Conservation (phyloP, 2,797 vertebrate genomes). For the Phaenicophaeus curvirostris region DNA sequence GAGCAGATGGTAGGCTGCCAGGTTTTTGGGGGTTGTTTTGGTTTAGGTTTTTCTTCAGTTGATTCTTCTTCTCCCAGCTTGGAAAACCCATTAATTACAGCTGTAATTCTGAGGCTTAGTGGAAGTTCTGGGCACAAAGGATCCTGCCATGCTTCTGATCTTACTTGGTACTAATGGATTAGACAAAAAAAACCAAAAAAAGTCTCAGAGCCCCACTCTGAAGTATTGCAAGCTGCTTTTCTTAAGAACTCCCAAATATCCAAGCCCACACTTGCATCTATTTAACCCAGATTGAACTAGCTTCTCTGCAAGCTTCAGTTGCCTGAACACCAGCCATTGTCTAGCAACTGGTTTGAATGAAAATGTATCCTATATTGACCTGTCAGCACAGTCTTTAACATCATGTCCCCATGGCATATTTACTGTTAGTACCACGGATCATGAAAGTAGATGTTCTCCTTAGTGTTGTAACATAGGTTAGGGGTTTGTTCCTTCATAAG, state of each 20-base stretch:
- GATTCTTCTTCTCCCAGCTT: background rate
- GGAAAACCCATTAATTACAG: slow-evolving; percentile 10
- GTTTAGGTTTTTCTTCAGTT: background rate
- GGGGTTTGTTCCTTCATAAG: background rate
- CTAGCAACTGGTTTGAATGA: background rate
- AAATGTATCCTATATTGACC: background rate
- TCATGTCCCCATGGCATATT: accelerated
- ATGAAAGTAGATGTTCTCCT: background rate
- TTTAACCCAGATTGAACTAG: slow-evolving; percentile 32
- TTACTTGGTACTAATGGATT: background rate
- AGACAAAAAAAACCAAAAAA: background rate
- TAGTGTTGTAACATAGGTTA: background rate
- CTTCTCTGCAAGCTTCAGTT: slow-evolving; percentile 20
- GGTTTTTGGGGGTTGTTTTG: background rate
- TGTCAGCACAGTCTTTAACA: background rate
- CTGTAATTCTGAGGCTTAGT: background rate
- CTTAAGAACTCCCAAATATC: slow-evolving; percentile 14
- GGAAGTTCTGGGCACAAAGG: background rate
- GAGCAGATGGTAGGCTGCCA: background rate
- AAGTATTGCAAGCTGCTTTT: slow-evolving; percentile 41
- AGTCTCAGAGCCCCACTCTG: slow-evolving; percentile 5
- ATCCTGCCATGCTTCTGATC: background rate
- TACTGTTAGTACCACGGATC: background rate
- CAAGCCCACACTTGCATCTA: slow-evolving; percentile 30
- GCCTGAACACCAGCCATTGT: slow-evolving; percentile 44